Percentiles rank a stretch among this genome's conserved stretches.
These are phyloP conservation scores for Temnothorax rugatulus DNA, from an alignment of 2,888 invertebrate genomes.

Conservation along the genomic window DNA sequence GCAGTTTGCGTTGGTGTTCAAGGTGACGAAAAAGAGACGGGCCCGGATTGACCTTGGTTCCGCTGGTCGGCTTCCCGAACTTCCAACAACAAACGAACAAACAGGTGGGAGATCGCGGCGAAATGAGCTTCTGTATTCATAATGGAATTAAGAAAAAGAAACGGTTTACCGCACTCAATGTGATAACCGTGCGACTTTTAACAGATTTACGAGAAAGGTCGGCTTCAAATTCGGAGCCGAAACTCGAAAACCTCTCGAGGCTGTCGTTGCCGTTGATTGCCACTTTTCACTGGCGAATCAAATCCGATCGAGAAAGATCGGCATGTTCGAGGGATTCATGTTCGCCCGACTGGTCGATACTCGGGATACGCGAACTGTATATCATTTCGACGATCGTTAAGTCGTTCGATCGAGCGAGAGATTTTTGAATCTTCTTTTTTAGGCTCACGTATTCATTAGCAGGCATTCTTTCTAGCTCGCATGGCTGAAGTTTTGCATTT, in stretches of 20 bases:
- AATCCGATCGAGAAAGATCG: background rate
- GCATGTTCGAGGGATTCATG: background rate
- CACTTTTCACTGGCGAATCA: background rate
- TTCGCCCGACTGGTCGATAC: background rate
- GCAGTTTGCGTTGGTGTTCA: background rate
- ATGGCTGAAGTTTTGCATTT: no score
- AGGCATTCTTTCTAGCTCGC: no score
- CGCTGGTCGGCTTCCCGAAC: background rate
- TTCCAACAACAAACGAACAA: background rate
- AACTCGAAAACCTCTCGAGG: background rate
- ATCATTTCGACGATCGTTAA: no score
- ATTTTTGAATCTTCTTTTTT: background rate
- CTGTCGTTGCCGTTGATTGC: background rate
- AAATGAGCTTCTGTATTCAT: background rate
- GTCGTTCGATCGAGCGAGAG: background rate
- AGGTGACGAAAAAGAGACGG: conserved; percentile 8
- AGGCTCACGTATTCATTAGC: no score
- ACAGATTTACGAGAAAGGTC: background rate
- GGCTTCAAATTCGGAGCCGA: background rate
- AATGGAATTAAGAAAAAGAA: background rate
- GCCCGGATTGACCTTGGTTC: background rate
- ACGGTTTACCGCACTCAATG: background rate
- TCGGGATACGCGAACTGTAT: background rate
- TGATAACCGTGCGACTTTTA: background rate
- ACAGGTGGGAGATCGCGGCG: background rate